phyloP scores from a whole-genome alignment of 2,797 vertebrate species.

The Nasua narica region DNA sequence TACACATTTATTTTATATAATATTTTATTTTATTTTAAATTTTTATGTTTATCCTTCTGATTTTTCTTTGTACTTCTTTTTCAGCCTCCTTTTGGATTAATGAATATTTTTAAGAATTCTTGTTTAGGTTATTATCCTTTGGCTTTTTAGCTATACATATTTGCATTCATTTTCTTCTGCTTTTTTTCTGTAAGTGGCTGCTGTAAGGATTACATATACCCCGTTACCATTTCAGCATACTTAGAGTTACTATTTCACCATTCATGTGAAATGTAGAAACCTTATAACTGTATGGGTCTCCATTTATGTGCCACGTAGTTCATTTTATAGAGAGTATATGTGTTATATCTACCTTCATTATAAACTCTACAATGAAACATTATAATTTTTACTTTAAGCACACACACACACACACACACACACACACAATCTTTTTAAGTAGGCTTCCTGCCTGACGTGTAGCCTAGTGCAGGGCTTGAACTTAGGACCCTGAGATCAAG shows the following conservation, averaged over 20 bases:
- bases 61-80: background rate
- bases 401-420: no score
- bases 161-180: background rate
- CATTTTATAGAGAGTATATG: background rate
- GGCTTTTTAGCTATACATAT: background rate
- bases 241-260: background rate
- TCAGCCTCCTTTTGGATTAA: background rate
- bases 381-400: background rate
- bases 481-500: background rate
- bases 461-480: background rate
- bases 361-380: background rate
- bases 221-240: background rate
- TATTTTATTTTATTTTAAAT: no score
- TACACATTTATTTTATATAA: background rate
- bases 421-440: background rate
- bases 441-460: background rate
- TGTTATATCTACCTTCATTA: background rate
- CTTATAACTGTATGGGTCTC: background rate
- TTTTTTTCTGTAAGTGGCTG: background rate
- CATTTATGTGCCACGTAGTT: background rate
- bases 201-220: background rate
- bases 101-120: constrained; percentile 12
- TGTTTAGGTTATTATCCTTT: background rate
- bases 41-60: background rate
- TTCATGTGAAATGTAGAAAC: background rate